phyloP scores from a whole-genome alignment of 2,113 vertebrate species.

The Peromyscus leucopus region DNA sequence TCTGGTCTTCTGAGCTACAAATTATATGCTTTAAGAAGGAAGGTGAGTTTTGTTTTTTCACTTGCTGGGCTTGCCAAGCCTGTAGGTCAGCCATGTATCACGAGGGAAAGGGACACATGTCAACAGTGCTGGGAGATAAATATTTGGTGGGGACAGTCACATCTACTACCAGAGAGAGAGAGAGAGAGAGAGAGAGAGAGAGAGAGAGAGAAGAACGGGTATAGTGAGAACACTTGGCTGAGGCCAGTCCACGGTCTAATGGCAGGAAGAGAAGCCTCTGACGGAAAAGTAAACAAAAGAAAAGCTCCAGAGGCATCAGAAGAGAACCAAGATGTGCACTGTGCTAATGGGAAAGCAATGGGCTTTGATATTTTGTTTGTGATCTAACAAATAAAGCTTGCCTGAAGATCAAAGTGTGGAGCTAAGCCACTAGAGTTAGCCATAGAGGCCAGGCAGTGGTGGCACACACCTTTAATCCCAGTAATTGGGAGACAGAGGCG shows the following conservation, averaged over 20 bases:
- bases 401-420: too few species aligned
- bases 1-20: neutral
- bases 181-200: neutral
- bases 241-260: neutral
- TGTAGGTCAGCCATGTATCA: neutral
- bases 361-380: too few species aligned
- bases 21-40: neutral
- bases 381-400: too few species aligned
- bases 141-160: neutral
- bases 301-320: neutral
- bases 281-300: neutral
- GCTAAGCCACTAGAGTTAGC: too few species aligned
- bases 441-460: too few species aligned
- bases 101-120: neutral
- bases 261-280: neutral
- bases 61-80: neutral
- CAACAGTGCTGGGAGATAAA: neutral
- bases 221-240: neutral
- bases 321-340: neutral
- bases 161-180: neutral
- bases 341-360: slow-evolving; percentile 1
- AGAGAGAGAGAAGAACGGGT: neutral
- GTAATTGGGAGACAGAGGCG: too few species aligned
- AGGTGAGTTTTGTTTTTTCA: neutral
- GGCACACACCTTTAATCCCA: too few species aligned